Conservation (phyloP, 2,113 vertebrate genomes). For the Eclectus roratus region DNA sequence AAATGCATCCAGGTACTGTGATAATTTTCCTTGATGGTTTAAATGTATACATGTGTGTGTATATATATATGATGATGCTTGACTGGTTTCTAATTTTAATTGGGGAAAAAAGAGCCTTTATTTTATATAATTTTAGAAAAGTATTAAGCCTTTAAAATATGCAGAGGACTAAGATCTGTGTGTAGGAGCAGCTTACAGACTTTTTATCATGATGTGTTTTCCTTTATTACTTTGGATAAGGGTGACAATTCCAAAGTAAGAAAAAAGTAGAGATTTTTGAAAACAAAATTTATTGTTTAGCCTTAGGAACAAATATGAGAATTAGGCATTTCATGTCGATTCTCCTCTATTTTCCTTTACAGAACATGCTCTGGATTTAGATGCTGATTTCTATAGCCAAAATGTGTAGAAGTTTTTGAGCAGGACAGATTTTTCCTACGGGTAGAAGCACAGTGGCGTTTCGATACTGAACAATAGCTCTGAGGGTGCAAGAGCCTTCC, state of each 20-base stretch:
- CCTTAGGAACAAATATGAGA: neutral
- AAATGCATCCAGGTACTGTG: neutral
- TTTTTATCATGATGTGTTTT: neutral
- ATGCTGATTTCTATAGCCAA: neutral
- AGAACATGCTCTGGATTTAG: neutral
- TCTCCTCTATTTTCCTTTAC: neutral
- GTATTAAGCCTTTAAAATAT: neutral
- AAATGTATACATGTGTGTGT: neutral
- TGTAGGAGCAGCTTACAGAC: neutral
- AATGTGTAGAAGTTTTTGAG: neutral
- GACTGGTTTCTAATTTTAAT: neutral
- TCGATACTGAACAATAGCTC: neutral
- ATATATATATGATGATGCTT: neutral
- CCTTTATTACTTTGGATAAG: neutral
- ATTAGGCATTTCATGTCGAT: neutral
- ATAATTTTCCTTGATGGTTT: neutral
- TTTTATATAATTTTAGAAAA: neutral
- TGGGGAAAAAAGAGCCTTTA: neutral
- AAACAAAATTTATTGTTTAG: neutral
- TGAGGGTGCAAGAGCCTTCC: neutral
- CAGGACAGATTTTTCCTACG: neutral
- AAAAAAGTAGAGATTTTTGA: neutral
- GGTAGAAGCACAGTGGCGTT: neutral
- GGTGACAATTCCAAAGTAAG: neutral
- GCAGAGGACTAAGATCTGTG: neutral